Evolutionary conservation across 2,888 invertebrate species (phyloP), one percentile per base, ranked within the genome.

Genomic region (Timema cristinae): DNA sequence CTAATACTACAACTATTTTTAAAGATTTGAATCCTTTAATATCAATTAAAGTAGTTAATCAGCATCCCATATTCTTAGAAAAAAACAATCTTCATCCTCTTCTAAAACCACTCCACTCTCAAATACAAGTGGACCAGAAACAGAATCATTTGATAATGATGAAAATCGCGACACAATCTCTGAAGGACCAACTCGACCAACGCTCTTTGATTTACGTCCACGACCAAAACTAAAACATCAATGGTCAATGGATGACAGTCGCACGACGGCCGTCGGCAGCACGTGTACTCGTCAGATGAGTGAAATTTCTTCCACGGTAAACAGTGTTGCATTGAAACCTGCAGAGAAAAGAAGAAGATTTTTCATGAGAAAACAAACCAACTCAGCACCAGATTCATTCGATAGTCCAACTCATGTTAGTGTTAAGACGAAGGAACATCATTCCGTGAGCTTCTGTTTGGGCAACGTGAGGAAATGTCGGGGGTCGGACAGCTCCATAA

Each of bases 331-430:
- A 6, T 50, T 74, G 52, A 75, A 73, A 47, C 75, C 76, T 2
- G 76, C 78, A 50, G 78, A 80, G 75, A 78, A 80, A 73, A 72
- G 79, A 70, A 70, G 79, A 66, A 73, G 77, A 10, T 79, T 80
- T 72, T 80, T 81, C 71, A 76, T 80, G 66, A 75, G 80, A 52
- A 81, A 81, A 73, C 80, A 81, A 72, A 81, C 81, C 13, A 81
- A 80, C 71, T 82, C 82, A n/a, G 82, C 82, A 0, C 81, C 82
- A 7, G 81, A 81, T 73, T 80, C 81, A 5, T 80, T 80, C 59
- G 80, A 81, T 56, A 78, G 78, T 13, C 71, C 73, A 10, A 48
- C 66, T 10, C 70, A 70, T 11, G 47, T 69, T 10, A 66, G 72
- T 10, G 15, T 71, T 66, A 74, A 76, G 32, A 67, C 67, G 10